Percentiles rank a stretch among this genome's conserved stretches.
Evolutionary conservation across 2,113 vertebrate genomes (phyloP).

Genomic region (Anhinga anhinga): DNA sequence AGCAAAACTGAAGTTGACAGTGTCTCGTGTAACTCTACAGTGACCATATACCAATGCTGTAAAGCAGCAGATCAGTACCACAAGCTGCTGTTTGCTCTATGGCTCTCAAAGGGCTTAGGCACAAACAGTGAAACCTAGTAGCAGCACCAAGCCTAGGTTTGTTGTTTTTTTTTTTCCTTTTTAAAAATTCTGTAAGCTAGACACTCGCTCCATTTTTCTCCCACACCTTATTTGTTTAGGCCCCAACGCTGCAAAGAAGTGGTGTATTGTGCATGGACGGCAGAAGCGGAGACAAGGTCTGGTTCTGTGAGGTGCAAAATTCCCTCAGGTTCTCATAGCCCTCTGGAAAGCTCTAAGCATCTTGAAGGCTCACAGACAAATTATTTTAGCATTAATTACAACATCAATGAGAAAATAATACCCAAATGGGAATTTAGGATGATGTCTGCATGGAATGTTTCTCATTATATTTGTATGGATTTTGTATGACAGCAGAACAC

Average conservation of each 20-base stretch:
- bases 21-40: conserved; percentile 34
- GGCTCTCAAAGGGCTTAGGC: background rate
- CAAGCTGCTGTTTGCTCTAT: conserved; percentile 20
- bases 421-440: conserved; percentile 35
- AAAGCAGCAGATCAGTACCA: conserved; percentile 44
- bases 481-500: background rate
- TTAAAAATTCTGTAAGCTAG: background rate
- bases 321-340: conserved; percentile 9
- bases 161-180: background rate
- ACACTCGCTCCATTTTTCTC: background rate
- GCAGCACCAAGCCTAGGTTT: background rate
- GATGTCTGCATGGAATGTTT: background rate
- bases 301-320: background rate
- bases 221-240: background rate
- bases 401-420: conserved; percentile 52
- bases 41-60: conserved; percentile 4
- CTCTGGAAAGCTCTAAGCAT: conserved; percentile 35
- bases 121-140: background rate
- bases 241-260: background rate
- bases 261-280: background rate
- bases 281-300: background rate
- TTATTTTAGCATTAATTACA: conserved; percentile 60
- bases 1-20: conserved; percentile 51
- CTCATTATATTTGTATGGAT: conserved; percentile 43
- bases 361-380: conserved; percentile 17